Evolutionary conservation across 2,888 invertebrate genomes (phyloP).

Genomic region (Crepidodera aurea): DNA sequence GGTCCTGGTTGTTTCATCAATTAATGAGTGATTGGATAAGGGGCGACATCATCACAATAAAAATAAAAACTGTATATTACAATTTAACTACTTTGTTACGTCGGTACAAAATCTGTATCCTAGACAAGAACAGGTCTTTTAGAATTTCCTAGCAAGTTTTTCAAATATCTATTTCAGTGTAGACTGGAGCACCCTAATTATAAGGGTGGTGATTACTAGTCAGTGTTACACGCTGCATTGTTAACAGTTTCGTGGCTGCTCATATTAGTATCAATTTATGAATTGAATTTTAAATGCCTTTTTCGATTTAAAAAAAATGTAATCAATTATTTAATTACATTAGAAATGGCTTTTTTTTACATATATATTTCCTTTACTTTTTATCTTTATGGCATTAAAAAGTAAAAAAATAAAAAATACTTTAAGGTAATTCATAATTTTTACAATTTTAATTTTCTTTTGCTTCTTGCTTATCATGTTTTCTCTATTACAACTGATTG

Average conservation of each 20-base stretch:
- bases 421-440: not conserved
- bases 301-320: slow-evolving; percentile 8
- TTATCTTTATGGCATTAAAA: not conserved
- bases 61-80: slow-evolving; percentile 47
- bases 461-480: slow-evolving; percentile 20
- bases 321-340: not conserved
- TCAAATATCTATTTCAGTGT: slow-evolving; percentile 52
- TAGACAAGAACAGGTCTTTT: slow-evolving; percentile 49
- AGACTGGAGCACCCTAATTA: slow-evolving; percentile 52
- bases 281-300: slow-evolving; percentile 27
- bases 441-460: not conserved
- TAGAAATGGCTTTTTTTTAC: not conserved
- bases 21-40: slow-evolving; percentile 35
- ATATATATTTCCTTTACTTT: not conserved
- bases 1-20: slow-evolving; percentile 23
- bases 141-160: slow-evolving; percentile 46
- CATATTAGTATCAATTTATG: slow-evolving; percentile 38
- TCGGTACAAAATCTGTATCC: slow-evolving; percentile 56
- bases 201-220: slow-evolving; percentile 58
- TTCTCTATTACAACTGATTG: slow-evolving; percentile 4
- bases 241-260: slow-evolving; percentile 52
- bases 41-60: slow-evolving; percentile 41
- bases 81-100: slow-evolving; percentile 55
- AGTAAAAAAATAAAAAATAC: not conserved
- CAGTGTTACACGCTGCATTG: slow-evolving; percentile 56